Evolutionary conservation across 2,888 invertebrate species (phyloP).

Genomic region (Trichogramma dendrolimi): DNA sequence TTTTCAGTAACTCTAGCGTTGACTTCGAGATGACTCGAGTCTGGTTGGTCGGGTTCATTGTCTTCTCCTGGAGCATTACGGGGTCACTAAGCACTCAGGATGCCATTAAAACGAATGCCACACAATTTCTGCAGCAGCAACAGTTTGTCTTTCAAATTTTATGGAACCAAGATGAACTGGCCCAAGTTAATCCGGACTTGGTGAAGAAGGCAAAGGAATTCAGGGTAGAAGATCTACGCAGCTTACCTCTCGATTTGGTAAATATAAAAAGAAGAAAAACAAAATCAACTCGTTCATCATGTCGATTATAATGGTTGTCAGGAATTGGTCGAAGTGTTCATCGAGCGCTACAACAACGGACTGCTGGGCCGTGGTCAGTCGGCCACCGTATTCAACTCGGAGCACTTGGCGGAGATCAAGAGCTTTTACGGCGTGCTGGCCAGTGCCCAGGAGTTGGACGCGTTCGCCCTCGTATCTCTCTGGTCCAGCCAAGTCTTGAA

Average conservation of each 20-base stretch:
- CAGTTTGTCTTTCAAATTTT: constrained; percentile 1
- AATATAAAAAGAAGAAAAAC: background rate
- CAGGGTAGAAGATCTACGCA: background rate
- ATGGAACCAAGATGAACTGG: background rate
- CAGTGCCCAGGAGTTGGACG: constrained; percentile 60
- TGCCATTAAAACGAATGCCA: background rate
- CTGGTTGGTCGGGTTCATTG: no score
- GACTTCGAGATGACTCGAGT: no score
- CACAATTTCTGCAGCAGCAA: background rate
- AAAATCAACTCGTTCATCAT: background rate
- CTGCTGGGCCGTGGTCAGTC: constrained; percentile 43
- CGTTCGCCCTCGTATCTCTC: constrained; percentile 60
- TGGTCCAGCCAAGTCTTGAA: constrained; percentile 60
- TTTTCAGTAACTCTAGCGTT: no score
- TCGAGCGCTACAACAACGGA: constrained; percentile 48
- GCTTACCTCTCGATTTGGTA: background rate
- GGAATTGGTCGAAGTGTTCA: constrained; percentile 46
- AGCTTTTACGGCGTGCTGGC: constrained; percentile 59
- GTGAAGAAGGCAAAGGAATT: background rate
- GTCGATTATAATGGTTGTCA: background rate
- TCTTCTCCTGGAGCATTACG: background rate
- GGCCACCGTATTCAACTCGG: constrained; percentile 43
- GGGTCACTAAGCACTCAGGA: background rate
- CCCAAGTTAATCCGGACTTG: background rate
- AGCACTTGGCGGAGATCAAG: constrained; percentile 55